Conservation (phyloP, 2,797 vertebrate genomes). For the Malurus leucopterus region DNA sequence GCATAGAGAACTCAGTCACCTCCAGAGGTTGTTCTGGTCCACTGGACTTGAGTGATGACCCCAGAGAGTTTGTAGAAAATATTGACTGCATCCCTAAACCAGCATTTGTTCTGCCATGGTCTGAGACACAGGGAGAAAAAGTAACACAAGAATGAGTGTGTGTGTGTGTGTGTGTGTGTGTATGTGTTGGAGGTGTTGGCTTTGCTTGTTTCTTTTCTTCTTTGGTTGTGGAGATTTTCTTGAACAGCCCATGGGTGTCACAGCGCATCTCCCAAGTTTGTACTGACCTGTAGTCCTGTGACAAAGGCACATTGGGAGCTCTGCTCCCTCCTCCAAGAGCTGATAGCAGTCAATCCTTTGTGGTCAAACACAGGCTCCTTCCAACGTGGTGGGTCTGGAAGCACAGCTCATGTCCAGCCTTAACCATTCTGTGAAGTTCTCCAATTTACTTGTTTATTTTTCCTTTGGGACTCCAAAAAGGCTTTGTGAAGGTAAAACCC, state of each 20-base stretch:
- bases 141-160: neutral
- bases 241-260: neutral
- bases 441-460: neutral
- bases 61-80: neutral
- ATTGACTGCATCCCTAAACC: neutral
- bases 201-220: neutral
- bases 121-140: neutral
- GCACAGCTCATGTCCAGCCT: neutral
- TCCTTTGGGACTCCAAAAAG: neutral
- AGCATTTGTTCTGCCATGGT: neutral
- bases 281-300: neutral
- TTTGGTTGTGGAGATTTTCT: neutral
- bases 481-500: neutral
- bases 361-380: neutral
- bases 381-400: neutral
- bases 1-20: neutral
- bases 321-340: neutral
- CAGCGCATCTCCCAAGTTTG: accelerated
- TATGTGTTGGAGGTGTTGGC: too few relatives aligned
- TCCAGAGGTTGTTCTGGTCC: neutral
- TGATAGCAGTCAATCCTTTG: neutral
- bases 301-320: neutral
- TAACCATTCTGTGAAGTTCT: neutral
- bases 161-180: too few relatives aligned
- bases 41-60: neutral